These are phyloP conservation scores for Machaerirhynchus nigripectus DNA, from an alignment of 2,113 vertebrate species.

Conservation along the genomic window DNA sequence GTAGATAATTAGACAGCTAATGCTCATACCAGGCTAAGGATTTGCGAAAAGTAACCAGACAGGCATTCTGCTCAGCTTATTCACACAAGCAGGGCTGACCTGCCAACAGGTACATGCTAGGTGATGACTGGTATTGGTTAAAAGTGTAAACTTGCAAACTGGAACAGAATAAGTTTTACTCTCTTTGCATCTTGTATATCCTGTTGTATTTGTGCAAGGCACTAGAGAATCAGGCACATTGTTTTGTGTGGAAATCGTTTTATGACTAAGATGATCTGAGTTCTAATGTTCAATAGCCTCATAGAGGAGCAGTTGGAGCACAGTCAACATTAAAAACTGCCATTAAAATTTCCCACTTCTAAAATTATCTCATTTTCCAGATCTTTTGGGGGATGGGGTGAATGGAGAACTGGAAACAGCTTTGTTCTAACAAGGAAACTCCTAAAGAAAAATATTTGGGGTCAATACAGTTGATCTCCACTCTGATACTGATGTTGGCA, in stretches of 20 bases:
- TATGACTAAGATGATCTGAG: neutral
- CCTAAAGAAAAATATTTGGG: neutral
- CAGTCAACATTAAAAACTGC: neutral
- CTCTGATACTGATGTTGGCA: neutral
- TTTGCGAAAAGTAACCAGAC: neutral
- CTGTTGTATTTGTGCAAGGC: constrained; percentile 27
- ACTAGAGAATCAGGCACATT: constrained; percentile 49
- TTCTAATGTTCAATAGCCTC: neutral
- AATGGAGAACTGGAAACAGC: neutral
- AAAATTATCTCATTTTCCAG: neutral
- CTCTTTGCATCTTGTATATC: neutral
- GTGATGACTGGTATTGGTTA: neutral
- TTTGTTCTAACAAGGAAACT: neutral
- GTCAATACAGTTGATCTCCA: neutral
- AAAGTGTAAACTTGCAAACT: neutral
- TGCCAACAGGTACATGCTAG: neutral
- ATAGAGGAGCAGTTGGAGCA: neutral
- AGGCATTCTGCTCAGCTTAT: neutral
- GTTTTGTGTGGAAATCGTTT: neutral
- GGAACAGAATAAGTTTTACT: neutral
- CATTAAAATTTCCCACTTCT: neutral
- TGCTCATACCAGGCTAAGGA: rapidly evolving
- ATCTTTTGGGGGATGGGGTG: neutral
- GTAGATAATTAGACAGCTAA: neutral
- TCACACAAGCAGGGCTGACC: neutral